Base-by-base conservation (phyloP, 1,140 invertebrate genomes). In the Drosophila grimshawi region DNA sequence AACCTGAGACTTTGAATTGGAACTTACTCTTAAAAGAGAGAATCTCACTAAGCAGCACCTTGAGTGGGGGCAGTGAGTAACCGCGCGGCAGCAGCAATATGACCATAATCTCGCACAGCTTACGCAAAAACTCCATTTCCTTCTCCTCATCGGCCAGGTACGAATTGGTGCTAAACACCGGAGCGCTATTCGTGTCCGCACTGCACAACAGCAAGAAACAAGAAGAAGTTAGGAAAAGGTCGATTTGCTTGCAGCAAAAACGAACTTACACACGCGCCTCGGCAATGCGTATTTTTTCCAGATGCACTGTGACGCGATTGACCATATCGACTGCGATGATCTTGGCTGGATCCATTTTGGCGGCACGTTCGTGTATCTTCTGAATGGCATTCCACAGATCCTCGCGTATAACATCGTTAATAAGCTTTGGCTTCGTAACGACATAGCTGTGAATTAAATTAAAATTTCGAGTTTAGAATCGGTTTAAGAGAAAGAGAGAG, bases 281-380 rank as follows among this genome's bases (percentile, higher is more conserved):
- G 11, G 96, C 95, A 82, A 96, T 94, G 79, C 96, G 94, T 49
- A 98, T 97, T 86, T 96, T 96, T 91, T 97, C 96, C 93, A 98
- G 97, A 94, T 98, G 97, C 69, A 95, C 94, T 35, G 96, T 96
- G 5, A 98, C 95, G 2, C 91, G 74, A 68, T 92, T 92, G 3
- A 97, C 95, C 92, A 98, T 95, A 93, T 96, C 97, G 86, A 95
- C 95, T 3, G 97, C 96, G 45, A 98, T 94, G 27, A 98, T 93
- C 92, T 97, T 96, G 51, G 97, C 95, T 32, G 96, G 95, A 93
- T 98, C 97, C 49, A 98, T 94, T 90, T 94, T 94, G 2, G 94
- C 93, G 27, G 97, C 92, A 73, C 96, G 94, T 27, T 96, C 95
- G 86, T 96, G 95, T 8, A 98, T 91, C 92, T 95, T 96, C 89